phyloP scores from a whole-genome alignment of 1,140 invertebrate genomes.

The Wiebesia pumilae region DNA sequence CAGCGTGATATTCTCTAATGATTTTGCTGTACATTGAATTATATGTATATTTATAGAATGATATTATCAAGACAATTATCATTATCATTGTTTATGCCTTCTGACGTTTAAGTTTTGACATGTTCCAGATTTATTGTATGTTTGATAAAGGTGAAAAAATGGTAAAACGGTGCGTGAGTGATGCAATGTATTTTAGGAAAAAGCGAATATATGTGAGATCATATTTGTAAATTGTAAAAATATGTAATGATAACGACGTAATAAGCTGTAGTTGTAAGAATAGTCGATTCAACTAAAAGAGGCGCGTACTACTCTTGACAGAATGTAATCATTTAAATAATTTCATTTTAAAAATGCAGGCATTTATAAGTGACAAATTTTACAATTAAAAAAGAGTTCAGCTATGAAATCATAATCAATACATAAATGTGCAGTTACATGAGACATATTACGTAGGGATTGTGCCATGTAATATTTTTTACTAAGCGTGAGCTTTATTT shows the following conservation, averaged over 20 bases:
- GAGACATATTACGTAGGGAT: conserved; percentile 45
- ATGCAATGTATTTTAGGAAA: conserved; percentile 70
- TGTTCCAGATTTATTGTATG: conserved; percentile 65
- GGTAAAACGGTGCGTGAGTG: conserved; percentile 58
- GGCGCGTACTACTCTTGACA: conserved; percentile 39
- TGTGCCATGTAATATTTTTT: conserved; percentile 53
- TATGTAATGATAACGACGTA: conserved; percentile 56
- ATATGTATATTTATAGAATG: conserved; percentile 57
- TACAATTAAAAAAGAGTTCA: conserved; percentile 7
- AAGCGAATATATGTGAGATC: conserved; percentile 65
- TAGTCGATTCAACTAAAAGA: conserved; percentile 45
- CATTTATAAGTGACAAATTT: conserved; percentile 39
- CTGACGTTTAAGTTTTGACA: conserved; percentile 65
- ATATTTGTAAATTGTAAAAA: conserved; percentile 74
- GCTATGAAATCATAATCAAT: conserved; percentile 24
- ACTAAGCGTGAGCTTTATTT: conserved; percentile 35
- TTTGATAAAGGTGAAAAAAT: conserved; percentile 59
- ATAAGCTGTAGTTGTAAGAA: conserved; percentile 43
- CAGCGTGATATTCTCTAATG: conserved; percentile 53
- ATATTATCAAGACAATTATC: conserved; percentile 59
- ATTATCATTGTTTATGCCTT: conserved; percentile 63
- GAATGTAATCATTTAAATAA: conserved; percentile 40
- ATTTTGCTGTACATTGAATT: conserved; percentile 60
- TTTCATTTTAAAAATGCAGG: conserved; percentile 44
- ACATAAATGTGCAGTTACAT: conserved; percentile 44